These are phyloP conservation scores for Calcarius ornatus DNA, from an alignment of 2,113 vertebrate genomes.

Conservation along the genomic window DNA sequence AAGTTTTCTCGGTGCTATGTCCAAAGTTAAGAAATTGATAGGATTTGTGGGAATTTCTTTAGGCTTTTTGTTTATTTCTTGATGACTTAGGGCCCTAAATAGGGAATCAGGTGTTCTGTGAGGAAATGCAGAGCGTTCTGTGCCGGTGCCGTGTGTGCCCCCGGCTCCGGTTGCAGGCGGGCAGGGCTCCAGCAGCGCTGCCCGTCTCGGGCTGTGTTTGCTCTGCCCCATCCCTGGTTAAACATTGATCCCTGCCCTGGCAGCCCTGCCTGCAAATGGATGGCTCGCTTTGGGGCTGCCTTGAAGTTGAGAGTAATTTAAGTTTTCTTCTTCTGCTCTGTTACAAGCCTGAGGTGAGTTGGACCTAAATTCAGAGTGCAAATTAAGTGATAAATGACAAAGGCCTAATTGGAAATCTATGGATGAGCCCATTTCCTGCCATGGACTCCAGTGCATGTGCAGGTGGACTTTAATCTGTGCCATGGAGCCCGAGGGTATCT, in stretches of 20 bases:
- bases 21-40: neutral
- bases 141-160: neutral
- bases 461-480: neutral
- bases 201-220: neutral
- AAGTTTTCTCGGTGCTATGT: neutral
- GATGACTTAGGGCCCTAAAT: neutral
- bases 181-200: neutral
- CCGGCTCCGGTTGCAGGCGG: neutral
- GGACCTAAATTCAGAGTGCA: neutral
- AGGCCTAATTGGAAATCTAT: neutral
- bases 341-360: neutral
- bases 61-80: neutral
- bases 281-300: neutral
- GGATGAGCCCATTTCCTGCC: neutral
- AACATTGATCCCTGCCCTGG: neutral
- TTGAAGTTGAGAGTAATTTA: neutral
- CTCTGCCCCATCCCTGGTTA: neutral
- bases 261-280: fast-evolving
- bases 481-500: neutral
- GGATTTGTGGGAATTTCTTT: neutral
- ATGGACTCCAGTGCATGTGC: neutral
- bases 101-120: neutral
- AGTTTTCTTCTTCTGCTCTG: neutral
- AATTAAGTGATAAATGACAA: neutral
- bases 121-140: neutral